phyloP scores from a whole-genome alignment of 2,888 invertebrate genomes.

The Latrodectus hesperus region DNA sequence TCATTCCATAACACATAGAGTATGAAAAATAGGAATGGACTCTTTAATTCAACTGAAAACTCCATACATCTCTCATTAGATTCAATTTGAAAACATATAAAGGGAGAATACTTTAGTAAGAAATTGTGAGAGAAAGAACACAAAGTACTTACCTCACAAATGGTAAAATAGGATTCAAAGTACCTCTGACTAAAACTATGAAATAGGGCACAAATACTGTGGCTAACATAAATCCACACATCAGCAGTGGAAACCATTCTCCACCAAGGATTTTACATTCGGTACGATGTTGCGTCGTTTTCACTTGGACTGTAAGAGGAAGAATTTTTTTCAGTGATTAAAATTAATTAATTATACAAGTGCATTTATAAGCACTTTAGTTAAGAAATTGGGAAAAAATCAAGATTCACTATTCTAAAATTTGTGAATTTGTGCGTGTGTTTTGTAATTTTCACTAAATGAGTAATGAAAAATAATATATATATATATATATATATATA shows the following conservation, averaged over 20 bases:
- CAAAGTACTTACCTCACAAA: constrained; percentile 45
- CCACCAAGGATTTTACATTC: constrained; percentile 57
- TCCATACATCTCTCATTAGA: too few relatives aligned
- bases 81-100: too few relatives aligned
- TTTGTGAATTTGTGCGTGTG: too few relatives aligned
- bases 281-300: constrained; percentile 25
- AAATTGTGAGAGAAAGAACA: not conserved
- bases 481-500: too few relatives aligned
- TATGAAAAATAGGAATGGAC: not conserved
- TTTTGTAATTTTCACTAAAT: too few relatives aligned
- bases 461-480: too few relatives aligned
- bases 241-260: constrained; percentile 41
- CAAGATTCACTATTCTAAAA: too few relatives aligned
- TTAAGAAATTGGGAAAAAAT: too few relatives aligned
- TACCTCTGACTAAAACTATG: constrained; percentile 43
- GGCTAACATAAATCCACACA: constrained; percentile 38
- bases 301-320: constrained; percentile 39
- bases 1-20: not conserved
- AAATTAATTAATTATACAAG: too few relatives aligned
- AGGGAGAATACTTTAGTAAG: too few relatives aligned
- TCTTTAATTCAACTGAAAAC: too few relatives aligned
- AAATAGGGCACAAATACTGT: constrained; percentile 56
- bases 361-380: too few relatives aligned
- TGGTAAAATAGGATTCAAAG: constrained; percentile 40
- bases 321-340: not conserved